These are phyloP conservation scores for Bhutanitis thaidina DNA, from an alignment of 2,888 invertebrate genomes.

Conservation along the genomic window DNA sequence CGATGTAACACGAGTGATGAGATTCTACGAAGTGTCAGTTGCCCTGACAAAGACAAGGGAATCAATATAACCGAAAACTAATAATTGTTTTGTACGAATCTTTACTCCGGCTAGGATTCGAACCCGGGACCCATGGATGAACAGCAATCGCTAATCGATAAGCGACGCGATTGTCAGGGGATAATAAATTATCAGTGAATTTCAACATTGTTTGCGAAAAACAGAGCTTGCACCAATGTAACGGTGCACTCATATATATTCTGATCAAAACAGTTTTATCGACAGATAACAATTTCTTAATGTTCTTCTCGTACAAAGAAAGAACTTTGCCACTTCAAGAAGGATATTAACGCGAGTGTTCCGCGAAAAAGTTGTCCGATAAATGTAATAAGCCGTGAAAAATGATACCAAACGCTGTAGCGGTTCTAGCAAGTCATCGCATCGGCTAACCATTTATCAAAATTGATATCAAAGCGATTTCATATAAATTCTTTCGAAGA, in stretches of 20 bases:
- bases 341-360: conserved; percentile 28
- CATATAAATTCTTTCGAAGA: conserved; percentile 22
- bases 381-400: conserved; percentile 46
- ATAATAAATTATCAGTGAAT: too few species aligned
- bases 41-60: too few species aligned
- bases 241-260: conserved; percentile 3
- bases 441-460: conserved; percentile 51
- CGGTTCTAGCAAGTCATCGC: conserved; percentile 55
- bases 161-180: too few species aligned
- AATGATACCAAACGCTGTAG: conserved; percentile 32
- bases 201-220: conserved; percentile 7
- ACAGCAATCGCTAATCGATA: too few species aligned
- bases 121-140: too few species aligned
- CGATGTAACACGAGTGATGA: too few species aligned
- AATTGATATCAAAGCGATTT: conserved; percentile 28
- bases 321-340: conserved; percentile 6
- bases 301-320: conserved; percentile 8
- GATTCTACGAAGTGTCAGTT: too few species aligned
- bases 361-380: conserved; percentile 28
- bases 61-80: too few species aligned
- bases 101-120: too few species aligned
- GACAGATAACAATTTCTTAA: conserved; percentile 16
- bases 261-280: conserved; percentile 12
- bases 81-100: too few species aligned
- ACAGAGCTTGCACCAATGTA: background rate